Percentiles rank a stretch among this genome's conserved stretches.
These are phyloP conservation scores for Onychostruthus taczanowskii DNA, from an alignment of 2,113 vertebrate species.

Conservation along the genomic window DNA sequence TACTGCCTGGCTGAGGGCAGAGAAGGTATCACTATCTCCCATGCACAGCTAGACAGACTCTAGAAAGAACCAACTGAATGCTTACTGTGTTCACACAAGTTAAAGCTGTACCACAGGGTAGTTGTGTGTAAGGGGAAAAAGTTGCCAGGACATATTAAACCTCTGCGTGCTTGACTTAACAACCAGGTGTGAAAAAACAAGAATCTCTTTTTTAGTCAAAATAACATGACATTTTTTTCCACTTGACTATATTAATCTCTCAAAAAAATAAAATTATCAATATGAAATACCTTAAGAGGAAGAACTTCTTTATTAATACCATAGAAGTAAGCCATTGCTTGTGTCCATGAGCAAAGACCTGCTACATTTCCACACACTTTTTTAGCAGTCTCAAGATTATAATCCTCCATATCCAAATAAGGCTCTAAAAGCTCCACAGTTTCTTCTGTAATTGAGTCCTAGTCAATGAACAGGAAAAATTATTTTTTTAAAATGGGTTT, in stretches of 20 bases:
- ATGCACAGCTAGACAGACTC: background rate
- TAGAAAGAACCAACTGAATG: background rate
- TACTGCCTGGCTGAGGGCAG: background rate
- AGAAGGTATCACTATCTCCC: background rate
- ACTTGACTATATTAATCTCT: background rate
- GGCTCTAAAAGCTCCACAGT: conserved; percentile 81
- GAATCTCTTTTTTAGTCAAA: background rate
- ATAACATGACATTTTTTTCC: fast-evolving
- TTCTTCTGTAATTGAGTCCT: conserved; percentile 86
- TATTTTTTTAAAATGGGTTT: background rate
- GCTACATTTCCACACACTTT: conserved; percentile 86
- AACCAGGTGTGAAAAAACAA: background rate
- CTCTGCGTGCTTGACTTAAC: background rate
- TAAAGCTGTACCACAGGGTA: background rate
- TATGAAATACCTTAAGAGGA: conserved; percentile 80
- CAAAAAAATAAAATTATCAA: background rate
- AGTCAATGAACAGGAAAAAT: background rate
- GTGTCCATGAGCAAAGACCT: conserved; percentile 86
- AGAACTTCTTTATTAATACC: conserved; percentile 86
- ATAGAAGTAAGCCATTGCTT: conserved; percentile 85
- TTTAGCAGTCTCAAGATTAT: conserved; percentile 83
- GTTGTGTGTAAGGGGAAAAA: background rate
- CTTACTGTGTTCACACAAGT: background rate
- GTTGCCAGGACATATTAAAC: background rate
- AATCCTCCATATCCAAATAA: conserved; percentile 84